phyloP scores from a whole-genome alignment of 1,140 invertebrate genomes.

The Venturia canescens region DNA sequence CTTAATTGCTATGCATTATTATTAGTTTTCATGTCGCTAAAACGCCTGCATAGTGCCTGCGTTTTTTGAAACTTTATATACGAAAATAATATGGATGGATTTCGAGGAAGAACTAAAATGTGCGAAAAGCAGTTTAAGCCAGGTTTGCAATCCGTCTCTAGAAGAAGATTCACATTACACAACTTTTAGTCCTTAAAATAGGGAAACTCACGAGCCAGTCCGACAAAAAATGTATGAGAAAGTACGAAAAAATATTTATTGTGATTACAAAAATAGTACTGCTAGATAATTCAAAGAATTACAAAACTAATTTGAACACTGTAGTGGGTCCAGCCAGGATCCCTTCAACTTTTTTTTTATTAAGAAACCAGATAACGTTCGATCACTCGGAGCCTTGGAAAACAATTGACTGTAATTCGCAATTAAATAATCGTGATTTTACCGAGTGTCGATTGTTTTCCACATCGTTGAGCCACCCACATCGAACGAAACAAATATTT shows the following conservation, averaged over 20 bases:
- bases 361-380: conserved; percentile 72
- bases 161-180: conserved; percentile 93
- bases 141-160: conserved; percentile 86
- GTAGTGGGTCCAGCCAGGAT: conserved; percentile 87
- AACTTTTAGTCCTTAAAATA: conserved; percentile 87
- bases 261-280: not conserved
- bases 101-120: conserved; percentile 82
- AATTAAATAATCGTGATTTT: not conserved
- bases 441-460: no score
- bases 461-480: no score
- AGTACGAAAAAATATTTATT: conserved; percentile 29
- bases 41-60: no score
- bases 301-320: conserved; percentile 64
- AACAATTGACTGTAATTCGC: conserved; percentile 2
- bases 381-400: not conserved
- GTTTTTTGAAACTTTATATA: no score
- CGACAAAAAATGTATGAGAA: conserved; percentile 80
- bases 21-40: no score
- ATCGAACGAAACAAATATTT: conserved; percentile 24
- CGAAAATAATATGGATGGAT: no score
- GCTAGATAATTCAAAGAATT: conserved; percentile 23
- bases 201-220: conserved; percentile 85
- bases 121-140: conserved; percentile 84
- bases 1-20: no score
- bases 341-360: conserved; percentile 85